Conservation (phyloP, 2,888 invertebrate species). For the Scaeva pyrastri region DNA sequence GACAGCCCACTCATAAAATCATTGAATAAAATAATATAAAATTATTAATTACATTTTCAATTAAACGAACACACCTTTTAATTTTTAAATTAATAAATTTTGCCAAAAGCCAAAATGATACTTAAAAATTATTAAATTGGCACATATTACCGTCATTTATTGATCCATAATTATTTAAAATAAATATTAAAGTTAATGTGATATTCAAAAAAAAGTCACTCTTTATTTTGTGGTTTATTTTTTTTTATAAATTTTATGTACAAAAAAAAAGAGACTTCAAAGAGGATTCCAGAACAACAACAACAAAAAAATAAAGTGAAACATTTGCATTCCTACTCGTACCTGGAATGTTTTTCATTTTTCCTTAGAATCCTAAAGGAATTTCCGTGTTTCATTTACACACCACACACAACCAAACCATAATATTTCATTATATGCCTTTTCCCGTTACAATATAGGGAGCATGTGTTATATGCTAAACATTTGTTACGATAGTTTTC, state of each 20-base stretch:
- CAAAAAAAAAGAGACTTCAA: not conserved
- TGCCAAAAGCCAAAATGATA: not conserved
- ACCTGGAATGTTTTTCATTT: not conserved
- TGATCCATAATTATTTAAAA: not conserved
- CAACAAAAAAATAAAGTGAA: no score
- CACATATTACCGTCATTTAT: not conserved
- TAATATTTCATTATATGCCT: constrained; percentile 58
- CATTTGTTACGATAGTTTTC: constrained; percentile 74
- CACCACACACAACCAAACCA: constrained; percentile 13
- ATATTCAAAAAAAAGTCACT: not conserved
- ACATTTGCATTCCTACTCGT: not conserved
- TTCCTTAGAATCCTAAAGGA: constrained; percentile 26
- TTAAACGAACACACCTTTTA: not conserved
- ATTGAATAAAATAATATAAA: not conserved
- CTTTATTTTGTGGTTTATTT: not conserved
- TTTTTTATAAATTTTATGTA: constrained; percentile 19
- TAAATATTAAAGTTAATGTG: not conserved
- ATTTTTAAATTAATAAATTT: not conserved
- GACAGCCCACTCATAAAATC: not conserved
- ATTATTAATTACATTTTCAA: not conserved
- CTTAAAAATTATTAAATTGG: not conserved
- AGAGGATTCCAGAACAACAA: constrained; percentile 4
- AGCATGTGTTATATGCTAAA: constrained; percentile 62
- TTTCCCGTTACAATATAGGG: not conserved
- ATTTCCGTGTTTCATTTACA: constrained; percentile 19